A percentile compares a stretch with the other conserved stretches of the same genome.
Evolutionary conservation across 2,113 vertebrate genomes (phyloP).

Genomic region (Condylura cristata): DNA sequence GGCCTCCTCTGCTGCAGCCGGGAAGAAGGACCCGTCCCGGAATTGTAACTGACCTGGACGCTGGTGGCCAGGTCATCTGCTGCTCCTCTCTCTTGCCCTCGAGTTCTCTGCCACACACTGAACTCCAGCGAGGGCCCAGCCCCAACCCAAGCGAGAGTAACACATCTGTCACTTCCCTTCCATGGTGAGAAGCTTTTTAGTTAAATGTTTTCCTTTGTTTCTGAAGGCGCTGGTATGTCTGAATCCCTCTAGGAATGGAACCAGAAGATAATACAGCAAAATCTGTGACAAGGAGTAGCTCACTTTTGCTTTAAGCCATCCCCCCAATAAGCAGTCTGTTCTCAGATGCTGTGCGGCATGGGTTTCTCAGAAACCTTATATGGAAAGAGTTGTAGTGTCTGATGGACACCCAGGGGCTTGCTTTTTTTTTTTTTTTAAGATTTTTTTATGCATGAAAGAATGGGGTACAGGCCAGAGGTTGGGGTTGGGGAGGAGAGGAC

Average conservation of each 20-base stretch:
- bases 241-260: not conserved
- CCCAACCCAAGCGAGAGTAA: not conserved
- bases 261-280: not conserved
- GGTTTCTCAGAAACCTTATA: conserved; percentile 14
- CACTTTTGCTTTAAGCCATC: not conserved
- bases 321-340: not conserved
- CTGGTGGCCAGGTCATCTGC: not conserved
- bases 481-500: no score
- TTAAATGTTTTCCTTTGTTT: conserved; percentile 29
- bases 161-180: not conserved
- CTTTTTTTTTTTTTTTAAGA: no score
- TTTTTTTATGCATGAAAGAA: no score
- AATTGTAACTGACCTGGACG: not conserved
- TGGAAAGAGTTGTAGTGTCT: not conserved
- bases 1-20: not conserved
- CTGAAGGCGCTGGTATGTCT: not conserved
- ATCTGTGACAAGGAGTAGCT: not conserved
- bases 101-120: not conserved
- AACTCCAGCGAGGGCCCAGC: not conserved
- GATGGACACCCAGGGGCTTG: not conserved
- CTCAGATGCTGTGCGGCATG: not conserved
- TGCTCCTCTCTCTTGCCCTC: not conserved
- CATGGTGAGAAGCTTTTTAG: not conserved
- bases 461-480: no score
- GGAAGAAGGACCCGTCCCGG: not conserved